Base-by-base conservation (phyloP, 2,888 invertebrate species). In the Itoplectis maculator region DNA sequence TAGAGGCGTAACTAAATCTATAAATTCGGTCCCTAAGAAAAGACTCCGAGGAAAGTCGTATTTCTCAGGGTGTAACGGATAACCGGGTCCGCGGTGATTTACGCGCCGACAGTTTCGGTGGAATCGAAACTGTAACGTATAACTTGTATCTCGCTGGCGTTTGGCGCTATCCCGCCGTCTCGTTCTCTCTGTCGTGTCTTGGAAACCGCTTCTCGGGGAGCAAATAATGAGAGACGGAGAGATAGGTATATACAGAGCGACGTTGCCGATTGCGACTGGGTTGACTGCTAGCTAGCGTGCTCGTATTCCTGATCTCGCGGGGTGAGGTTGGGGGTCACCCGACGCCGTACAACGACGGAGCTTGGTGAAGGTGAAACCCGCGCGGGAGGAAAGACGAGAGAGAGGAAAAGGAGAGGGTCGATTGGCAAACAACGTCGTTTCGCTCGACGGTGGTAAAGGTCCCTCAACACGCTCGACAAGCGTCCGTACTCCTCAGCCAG, bases 371-470 rank as follows among this genome's bases (percentile, higher is more conserved):
- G 8, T 54, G 49, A 49, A 69, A 68, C 37, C n/a, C 51, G 66
- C 49, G 3, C 29, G 5, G 29, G 29, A 78, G 45, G 40, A 51
- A 63, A 35, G 59, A 59, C 61, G 63, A 42, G 51, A 47, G 78
- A 51, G 75, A 54, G 54, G 47, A 63, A 74, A 80, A 59, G 29
- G 79, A 72, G 35, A 49, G 49, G 54, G 75, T 66, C 77, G 84
- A 81, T 83, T 84, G 81, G 86, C 84, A 86, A 84, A 84, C 81
- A 84, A 82, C 75, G 85, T 84, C 82, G 85, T 87, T 86, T 85
- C 84, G 82, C 82, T 73, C 82, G 78, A 79, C 78, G 81, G 42
- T 61, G 59, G 56, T 70, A 63, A 79, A 69, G 69, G 51, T 79
- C 56, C 40, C 65, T 45, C 37, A 40, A 59, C 40, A 78, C 23